Percentiles rank a stretch among this genome's conserved stretches.
These are phyloP conservation scores for Mycogona germanica DNA, from an alignment of 2,888 invertebrate species.

Conservation along the genomic window DNA sequence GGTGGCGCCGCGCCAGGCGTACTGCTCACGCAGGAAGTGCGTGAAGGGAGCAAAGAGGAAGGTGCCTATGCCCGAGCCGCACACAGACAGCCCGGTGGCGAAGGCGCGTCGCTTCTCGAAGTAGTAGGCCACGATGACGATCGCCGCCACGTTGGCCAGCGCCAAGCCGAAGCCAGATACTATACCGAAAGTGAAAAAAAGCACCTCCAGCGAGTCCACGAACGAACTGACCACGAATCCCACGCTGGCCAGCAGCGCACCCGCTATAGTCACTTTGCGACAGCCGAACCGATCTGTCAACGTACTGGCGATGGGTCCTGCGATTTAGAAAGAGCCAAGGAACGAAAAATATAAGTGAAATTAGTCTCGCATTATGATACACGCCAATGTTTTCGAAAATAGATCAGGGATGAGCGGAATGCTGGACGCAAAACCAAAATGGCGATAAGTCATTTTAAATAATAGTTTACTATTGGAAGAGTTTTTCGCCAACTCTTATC, in stretches of 20 bases:
- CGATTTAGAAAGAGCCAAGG: too few relatives aligned
- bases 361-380: too few relatives aligned
- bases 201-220: conserved; percentile 54
- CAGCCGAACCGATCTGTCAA: conserved; percentile 70
- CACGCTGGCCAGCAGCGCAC: conserved; percentile 56
- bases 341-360: too few relatives aligned
- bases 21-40: conserved; percentile 51
- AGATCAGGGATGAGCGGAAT: too few relatives aligned
- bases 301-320: conserved; percentile 69
- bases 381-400: too few relatives aligned
- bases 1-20: conserved; percentile 72
- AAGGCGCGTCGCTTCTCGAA: conserved; percentile 72
- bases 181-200: conserved; percentile 70
- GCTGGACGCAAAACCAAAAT: too few relatives aligned
- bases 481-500: too few relatives aligned
- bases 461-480: too few relatives aligned
- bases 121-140: conserved; percentile 80
- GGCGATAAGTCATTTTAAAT: too few relatives aligned
- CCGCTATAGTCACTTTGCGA: conserved; percentile 60
- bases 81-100: conserved; percentile 74
- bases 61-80: conserved; percentile 78
- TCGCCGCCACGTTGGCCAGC: conserved; percentile 74
- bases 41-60: conserved; percentile 73
- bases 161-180: conserved; percentile 74
- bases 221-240: conserved; percentile 68